phyloP scores from a whole-genome alignment of 2,113 vertebrate genomes.

The Petromus typicus region DNA sequence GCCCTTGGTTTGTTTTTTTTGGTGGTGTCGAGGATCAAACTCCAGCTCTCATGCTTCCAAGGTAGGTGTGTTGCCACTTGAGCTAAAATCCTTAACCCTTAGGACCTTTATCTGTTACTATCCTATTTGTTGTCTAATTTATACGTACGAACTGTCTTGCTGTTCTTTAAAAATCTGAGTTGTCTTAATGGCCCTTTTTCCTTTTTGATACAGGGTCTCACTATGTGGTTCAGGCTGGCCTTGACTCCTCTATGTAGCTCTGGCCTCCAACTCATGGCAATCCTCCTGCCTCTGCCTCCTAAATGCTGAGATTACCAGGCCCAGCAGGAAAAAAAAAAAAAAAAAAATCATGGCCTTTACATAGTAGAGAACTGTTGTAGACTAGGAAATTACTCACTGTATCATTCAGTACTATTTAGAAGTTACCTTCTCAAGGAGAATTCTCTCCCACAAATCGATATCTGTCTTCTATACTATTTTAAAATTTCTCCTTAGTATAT shows the following conservation, averaged over 20 bases:
- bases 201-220: no score
- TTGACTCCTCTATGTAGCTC: no score
- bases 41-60: no score
- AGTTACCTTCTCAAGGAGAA: not conserved
- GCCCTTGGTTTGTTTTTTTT: no score
- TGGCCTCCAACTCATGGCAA: no score
- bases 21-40: no score
- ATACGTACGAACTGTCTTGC: not conserved
- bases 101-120: not conserved
- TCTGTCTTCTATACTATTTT: constrained; percentile 12
- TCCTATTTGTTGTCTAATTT: not conserved
- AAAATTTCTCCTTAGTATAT: not conserved
- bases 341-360: not conserved
- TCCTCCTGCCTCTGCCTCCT: no score
- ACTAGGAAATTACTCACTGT: not conserved
- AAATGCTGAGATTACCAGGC: no score
- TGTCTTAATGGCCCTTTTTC: not conserved
- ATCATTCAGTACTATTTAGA: not conserved
- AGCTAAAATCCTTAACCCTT: no score
- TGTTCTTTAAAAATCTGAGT: not conserved
- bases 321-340: no score
- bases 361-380: not conserved
- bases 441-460: not conserved
- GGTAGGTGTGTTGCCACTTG: no score
- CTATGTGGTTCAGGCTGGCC: no score